Conservation (phyloP, 2,113 vertebrate species). For the Myotis lucifugus region DNA sequence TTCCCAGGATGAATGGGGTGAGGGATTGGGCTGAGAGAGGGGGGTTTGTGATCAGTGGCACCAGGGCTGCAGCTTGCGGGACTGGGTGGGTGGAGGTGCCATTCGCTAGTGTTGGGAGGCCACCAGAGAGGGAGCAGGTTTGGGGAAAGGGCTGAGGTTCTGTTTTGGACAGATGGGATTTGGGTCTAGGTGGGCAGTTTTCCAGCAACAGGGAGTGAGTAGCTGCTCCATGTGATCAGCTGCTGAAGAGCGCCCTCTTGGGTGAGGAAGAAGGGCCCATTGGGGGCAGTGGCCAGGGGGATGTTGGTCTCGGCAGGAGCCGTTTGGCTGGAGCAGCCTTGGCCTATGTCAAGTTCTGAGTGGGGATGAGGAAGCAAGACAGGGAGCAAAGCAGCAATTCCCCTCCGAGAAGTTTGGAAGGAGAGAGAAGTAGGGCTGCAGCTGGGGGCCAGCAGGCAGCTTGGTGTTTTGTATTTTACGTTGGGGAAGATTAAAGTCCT, state of each 20-base stretch:
- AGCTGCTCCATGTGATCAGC: not conserved
- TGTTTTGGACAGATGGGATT: not conserved
- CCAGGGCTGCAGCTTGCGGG: not conserved
- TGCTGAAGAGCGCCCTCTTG: not conserved
- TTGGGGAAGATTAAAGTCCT: not conserved
- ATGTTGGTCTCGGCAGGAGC: not conserved
- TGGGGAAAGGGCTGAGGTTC: not conserved
- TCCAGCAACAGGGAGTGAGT: not conserved
- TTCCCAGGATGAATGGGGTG: rapidly evolving
- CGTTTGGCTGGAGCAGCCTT: not conserved
- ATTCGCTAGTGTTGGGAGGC: not conserved
- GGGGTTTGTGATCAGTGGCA: not conserved
- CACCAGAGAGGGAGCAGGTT: not conserved
- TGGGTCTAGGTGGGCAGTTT: not conserved
- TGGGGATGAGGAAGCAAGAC: not conserved
- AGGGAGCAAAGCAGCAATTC: too few relatives aligned
- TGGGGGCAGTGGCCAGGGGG: not conserved
- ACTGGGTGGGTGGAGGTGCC: not conserved
- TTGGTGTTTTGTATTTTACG: not conserved
- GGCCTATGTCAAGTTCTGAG: not conserved
- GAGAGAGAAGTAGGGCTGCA: not conserved
- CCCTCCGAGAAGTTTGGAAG: not conserved
- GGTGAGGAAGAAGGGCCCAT: not conserved
- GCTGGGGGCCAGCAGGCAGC: not conserved
- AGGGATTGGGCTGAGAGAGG: not conserved